Evolutionary conservation across 2,888 invertebrate species (phyloP), one percentile per base, ranked within the genome.

Genomic region (Onchidella celtica): DNA sequence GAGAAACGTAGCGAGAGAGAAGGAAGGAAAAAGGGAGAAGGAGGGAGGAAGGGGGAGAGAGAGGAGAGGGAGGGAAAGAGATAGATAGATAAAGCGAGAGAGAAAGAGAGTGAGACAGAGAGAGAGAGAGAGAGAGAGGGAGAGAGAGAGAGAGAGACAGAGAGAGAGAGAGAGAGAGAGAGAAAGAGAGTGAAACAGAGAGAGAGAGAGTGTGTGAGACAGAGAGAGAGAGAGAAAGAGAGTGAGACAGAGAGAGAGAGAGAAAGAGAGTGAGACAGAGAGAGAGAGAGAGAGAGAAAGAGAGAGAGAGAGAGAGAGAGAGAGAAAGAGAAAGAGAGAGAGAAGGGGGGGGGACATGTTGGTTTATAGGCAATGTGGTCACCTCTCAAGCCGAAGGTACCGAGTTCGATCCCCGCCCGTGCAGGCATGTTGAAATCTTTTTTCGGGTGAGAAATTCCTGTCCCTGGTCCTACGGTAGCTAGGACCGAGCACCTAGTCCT

Each of bases 161-260:
- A 36, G 63, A 75, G 75, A 75, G 24, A 63, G 21, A 75, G 63
- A 38, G 66, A 77, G 66, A 59, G 24, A 72, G 40, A 72, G 63
- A 40, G n/a, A n/a, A n/a, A n/a, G n/a, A n/a, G n/a, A n/a, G n/a
- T n/a, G n/a, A n/a, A n/a, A n/a, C n/a, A n/a, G 61, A 61, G 65
- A 32, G 55, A 65, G 34, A 73, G 65, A 80, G 32, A 66, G 57
- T 40, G 55, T 65, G 34, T 29, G 55, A 73, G 47, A 40, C 40
- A 38, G n/a, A 72, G 72, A 79, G n/a, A 65, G 47, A 40, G 29
- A 79, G 38, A 9, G 59, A 61, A 0, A 70, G 63, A 63, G 27
- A 38, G 59, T n/a, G 34, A 47, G 21, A 72, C 32, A 68, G 59
- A 57, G 38, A 34, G n/a, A 63, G 75, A 75, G 9, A 38, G 63